Evolutionary conservation across 2,888 invertebrate species (phyloP).

Genomic region (Chesias legatella): DNA sequence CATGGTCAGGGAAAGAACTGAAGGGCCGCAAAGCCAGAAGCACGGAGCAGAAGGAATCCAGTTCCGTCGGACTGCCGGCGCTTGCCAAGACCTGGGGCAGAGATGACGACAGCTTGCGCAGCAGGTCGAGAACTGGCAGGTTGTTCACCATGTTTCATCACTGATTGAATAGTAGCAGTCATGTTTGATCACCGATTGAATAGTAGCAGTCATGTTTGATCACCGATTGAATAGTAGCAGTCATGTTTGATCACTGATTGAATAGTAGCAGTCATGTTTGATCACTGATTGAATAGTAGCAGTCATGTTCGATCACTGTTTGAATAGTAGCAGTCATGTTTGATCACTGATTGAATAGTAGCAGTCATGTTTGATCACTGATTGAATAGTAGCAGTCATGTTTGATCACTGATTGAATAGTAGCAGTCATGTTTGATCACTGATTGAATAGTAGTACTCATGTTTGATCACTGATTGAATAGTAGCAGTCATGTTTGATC

Average conservation of each 20-base stretch:
- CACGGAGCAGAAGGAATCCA: conserved; percentile 63
- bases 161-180: background rate
- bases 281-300: background rate
- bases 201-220: too few relatives aligned
- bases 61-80: conserved; percentile 56
- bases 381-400: too few relatives aligned
- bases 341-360: background rate
- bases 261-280: too few relatives aligned
- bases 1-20: too few relatives aligned
- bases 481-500: too few relatives aligned
- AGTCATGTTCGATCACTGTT: too few relatives aligned
- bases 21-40: conserved; percentile 61
- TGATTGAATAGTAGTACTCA: background rate
- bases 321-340: too few relatives aligned
- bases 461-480: background rate
- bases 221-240: too few relatives aligned
- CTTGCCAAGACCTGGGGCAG: conserved; percentile 53
- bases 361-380: too few relatives aligned
- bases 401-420: background rate
- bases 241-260: background rate
- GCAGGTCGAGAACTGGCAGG: conserved; percentile 66
- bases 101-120: conserved; percentile 58
- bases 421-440: too few relatives aligned
- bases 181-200: too few relatives aligned
- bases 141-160: conserved; percentile 31